Evolutionary conservation across 2,113 vertebrate genomes (phyloP).

Genomic region (Equus przewalskii): DNA sequence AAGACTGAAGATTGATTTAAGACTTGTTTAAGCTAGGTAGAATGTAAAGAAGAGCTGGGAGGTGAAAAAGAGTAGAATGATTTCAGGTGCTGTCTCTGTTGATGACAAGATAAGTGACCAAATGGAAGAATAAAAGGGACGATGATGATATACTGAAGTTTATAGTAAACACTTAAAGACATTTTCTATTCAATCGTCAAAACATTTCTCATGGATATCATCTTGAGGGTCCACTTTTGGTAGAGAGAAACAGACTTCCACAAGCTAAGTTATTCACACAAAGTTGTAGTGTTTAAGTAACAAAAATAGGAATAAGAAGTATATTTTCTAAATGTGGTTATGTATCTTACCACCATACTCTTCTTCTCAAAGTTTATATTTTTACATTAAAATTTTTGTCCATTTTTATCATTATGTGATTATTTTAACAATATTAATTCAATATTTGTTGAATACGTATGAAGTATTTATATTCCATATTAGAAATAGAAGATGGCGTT

Average conservation of each 20-base stretch:
- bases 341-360: background rate
- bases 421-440: conserved; percentile 42
- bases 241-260: background rate
- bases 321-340: conserved; percentile 34
- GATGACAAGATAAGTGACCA: background rate
- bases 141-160: background rate
- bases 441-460: conserved; percentile 28
- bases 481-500: conserved; percentile 16
- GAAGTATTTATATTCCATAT: conserved; percentile 5
- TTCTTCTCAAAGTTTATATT: conserved; percentile 46
- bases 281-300: conserved; percentile 38
- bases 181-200: conserved; percentile 49
- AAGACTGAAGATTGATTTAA: background rate
- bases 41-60: background rate
- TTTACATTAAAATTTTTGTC: conserved; percentile 44
- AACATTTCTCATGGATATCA: background rate
- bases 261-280: background rate
- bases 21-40: background rate
- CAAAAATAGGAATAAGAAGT: conserved; percentile 40
- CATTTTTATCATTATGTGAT: conserved; percentile 12
- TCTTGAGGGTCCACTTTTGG: background rate
- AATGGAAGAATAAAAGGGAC: background rate
- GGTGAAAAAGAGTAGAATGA: background rate
- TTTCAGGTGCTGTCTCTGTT: conserved; percentile 33
- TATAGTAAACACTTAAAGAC: background rate